phyloP scores from a whole-genome alignment of 2,797 vertebrate species.

The Hippopotamyrus pictus region DNA sequence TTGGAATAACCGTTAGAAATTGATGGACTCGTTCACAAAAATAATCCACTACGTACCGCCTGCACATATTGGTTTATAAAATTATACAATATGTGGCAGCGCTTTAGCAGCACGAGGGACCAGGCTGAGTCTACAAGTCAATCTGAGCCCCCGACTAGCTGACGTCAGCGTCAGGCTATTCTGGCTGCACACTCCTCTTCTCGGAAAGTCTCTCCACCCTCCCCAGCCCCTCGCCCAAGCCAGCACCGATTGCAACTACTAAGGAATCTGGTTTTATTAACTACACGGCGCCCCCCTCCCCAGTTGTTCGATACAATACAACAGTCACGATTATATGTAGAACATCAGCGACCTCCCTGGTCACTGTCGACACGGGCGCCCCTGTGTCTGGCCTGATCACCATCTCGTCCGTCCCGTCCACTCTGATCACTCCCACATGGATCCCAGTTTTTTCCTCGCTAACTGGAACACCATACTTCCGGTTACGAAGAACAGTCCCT shows the following conservation, averaged over 20 bases:
- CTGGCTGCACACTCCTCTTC: background rate
- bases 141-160: background rate
- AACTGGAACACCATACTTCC: background rate
- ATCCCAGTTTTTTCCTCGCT: background rate
- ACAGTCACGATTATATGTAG: background rate
- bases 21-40: background rate
- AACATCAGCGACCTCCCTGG: background rate
- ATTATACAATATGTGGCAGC: background rate
- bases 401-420: background rate
- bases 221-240: background rate
- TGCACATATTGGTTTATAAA: background rate
- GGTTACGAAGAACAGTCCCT: background rate
- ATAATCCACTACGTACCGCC: background rate
- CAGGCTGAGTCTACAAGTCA: background rate
- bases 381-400: background rate
- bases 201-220: background rate
- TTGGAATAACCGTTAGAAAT: background rate
- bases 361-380: background rate
- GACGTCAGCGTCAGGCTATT: background rate
- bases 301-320: background rate
- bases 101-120: background rate
- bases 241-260: background rate
- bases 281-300: background rate
- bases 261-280: background rate
- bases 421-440: background rate